Conservation (phyloP, 2,888 invertebrate species). For the Caenorhabditis macrosperma region DNA sequence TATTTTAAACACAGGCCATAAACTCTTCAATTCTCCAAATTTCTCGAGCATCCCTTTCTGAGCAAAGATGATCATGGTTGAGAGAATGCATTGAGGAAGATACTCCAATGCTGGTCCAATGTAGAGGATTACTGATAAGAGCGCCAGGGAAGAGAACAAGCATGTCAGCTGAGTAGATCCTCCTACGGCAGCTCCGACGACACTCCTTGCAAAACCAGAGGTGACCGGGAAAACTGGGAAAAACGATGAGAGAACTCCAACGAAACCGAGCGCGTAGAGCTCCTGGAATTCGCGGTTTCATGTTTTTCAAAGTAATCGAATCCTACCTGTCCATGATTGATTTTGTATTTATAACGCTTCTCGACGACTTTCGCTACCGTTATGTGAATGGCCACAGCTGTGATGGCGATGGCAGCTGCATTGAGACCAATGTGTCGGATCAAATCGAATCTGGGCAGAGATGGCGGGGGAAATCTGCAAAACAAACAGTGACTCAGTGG, state of each 20-base stretch:
- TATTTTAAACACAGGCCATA: slow-evolving; percentile 79
- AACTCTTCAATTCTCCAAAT: slow-evolving; percentile 71
- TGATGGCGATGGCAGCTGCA: slow-evolving; percentile 75
- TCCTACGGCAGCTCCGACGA: slow-evolving; percentile 77
- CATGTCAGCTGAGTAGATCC: slow-evolving; percentile 77
- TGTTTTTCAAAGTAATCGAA: not conserved
- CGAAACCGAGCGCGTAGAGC: slow-evolving; percentile 78
- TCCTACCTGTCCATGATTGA: slow-evolving; percentile 76
- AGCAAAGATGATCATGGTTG: slow-evolving; percentile 77
- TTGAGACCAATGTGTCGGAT: slow-evolving; percentile 74
- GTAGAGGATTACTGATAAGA: slow-evolving; percentile 76
- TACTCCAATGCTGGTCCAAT: slow-evolving; percentile 78
- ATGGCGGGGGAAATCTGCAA: slow-evolving; percentile 76
- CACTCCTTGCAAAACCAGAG: slow-evolving; percentile 78
- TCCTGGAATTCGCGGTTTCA: slow-evolving; percentile 63
- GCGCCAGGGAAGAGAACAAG: slow-evolving; percentile 75
- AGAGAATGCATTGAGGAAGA: slow-evolving; percentile 76
- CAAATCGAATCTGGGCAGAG: slow-evolving; percentile 76
- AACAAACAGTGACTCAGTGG: not conserved
- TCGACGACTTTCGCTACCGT: slow-evolving; percentile 79
- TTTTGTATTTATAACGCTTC: slow-evolving; percentile 78
- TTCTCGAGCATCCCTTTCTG: slow-evolving; percentile 75
- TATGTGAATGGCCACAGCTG: slow-evolving; percentile 77
- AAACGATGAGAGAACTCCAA: slow-evolving; percentile 77
- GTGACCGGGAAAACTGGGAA: slow-evolving; percentile 80